A percentile compares a stretch with the other conserved stretches of the same genome.
Conservation (phyloP, 2,797 vertebrate species). For the Tragelaphus eurycerus region DNA sequence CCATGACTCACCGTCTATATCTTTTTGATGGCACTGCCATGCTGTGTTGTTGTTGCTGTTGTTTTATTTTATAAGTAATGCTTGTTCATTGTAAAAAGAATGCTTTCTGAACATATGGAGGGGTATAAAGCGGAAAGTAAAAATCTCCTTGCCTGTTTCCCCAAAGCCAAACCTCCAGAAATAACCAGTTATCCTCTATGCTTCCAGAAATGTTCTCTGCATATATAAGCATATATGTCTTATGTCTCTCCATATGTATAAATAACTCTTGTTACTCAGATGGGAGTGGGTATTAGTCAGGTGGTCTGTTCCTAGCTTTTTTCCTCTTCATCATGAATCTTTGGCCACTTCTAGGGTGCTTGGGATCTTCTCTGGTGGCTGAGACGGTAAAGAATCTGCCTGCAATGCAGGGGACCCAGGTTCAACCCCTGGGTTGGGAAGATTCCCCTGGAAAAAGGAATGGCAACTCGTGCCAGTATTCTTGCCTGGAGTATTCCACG, state of each 20-base stretch:
- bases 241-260: background rate
- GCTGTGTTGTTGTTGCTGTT: background rate
- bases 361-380: background rate
- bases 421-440: background rate
- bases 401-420: background rate
- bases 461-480: background rate
- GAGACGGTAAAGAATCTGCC: background rate
- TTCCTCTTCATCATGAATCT: background rate
- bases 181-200: background rate
- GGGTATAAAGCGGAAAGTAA: background rate
- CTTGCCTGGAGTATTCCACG: background rate
- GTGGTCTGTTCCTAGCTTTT: background rate
- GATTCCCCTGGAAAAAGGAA: background rate
- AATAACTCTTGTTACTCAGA: background rate
- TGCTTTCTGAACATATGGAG: background rate
- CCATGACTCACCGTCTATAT: background rate
- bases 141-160: background rate
- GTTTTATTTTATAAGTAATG: background rate
- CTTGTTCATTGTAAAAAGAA: background rate
- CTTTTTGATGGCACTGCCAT: background rate
- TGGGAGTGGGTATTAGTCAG: background rate
- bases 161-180: constrained; percentile 11
- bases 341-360: background rate
- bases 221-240: background rate
- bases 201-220: constrained; percentile 5